Evolutionary conservation across 2,888 invertebrate species (phyloP), one percentile per base, ranked within the genome.

Genomic region (Drosophila birchii): DNA sequence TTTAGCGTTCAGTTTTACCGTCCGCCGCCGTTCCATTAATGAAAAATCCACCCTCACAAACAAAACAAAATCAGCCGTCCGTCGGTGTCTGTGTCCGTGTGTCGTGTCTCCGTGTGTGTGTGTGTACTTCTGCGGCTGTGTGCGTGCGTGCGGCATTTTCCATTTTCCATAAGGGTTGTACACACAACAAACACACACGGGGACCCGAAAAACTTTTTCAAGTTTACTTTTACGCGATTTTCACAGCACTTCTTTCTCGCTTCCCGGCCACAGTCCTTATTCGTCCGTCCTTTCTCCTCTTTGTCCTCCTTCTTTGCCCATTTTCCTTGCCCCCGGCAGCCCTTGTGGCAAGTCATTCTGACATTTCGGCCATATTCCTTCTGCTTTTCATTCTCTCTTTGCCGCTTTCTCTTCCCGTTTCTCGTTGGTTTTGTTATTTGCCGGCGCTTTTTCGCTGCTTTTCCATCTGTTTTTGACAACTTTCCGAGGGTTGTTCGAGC

Each of bases 31-130:
- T 85, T 86, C 86, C 79, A 86, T 86, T 86, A 86, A 86, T 88
- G 83, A 80, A 81, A 86, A 86, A 81, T 79, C 86, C 83, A 86
- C 86, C 86, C 81, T 80, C 86, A 87, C 79, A 85, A 84, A 81
- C 80, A 82, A 86, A 76, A 84, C 80, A 75, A 82, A 77, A 83
- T 79, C 86, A 36, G 71, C 67, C 47, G 63, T 60, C 47, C 44
- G 53, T 79, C 47, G 47, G 60, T 29, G 41, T 81, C 45, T 49
- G 59, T 47, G 41, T 41, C 43, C 53, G 59, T 47, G 41, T 45
- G 45, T 53, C 61, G 51, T 60, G 47, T 53, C 45, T 62, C n/a
- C 29, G 41, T 55, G 62, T 71, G 59, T 51, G 16, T 49, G 44
- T 53, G 61, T 45, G 53, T 59, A 14, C 18, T 53, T 20, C 5